Percentiles rank a stretch among this genome's conserved stretches.
phyloP scores from a whole-genome alignment of 2,113 vertebrate species.

The Chascanopsetta lugubris region DNA sequence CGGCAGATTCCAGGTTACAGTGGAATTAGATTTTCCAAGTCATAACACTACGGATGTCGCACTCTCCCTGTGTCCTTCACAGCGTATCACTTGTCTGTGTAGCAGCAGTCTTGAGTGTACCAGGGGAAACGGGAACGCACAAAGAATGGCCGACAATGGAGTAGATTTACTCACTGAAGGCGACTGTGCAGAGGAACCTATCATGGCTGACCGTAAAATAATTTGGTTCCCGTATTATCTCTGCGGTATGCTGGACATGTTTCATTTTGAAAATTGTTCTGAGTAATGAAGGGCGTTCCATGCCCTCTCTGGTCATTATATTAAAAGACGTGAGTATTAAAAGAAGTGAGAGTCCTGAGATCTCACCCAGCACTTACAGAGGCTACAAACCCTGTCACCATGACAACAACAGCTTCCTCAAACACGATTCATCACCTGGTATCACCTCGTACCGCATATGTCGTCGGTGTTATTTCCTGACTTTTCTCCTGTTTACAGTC shows the following conservation, averaged over 20 bases:
- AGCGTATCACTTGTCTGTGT: neutral
- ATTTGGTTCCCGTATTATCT: neutral
- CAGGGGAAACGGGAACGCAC: neutral
- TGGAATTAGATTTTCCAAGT: neutral
- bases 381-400: no score
- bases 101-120: neutral
- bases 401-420: no score
- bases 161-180: neutral
- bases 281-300: no score
- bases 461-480: no score
- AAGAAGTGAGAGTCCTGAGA: no score
- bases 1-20: conserved; percentile 5
- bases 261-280: neutral
- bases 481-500: neutral
- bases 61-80: neutral
- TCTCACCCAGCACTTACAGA: no score
- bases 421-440: no score
- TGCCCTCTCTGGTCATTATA: no score
- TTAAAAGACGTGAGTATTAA: no score
- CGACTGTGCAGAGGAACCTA: neutral
- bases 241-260: neutral
- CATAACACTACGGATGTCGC: neutral
- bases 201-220: neutral
- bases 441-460: no score
- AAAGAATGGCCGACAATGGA: neutral